Conservation (phyloP, 2,113 vertebrate genomes). For the Hemichromis elongatus region DNA sequence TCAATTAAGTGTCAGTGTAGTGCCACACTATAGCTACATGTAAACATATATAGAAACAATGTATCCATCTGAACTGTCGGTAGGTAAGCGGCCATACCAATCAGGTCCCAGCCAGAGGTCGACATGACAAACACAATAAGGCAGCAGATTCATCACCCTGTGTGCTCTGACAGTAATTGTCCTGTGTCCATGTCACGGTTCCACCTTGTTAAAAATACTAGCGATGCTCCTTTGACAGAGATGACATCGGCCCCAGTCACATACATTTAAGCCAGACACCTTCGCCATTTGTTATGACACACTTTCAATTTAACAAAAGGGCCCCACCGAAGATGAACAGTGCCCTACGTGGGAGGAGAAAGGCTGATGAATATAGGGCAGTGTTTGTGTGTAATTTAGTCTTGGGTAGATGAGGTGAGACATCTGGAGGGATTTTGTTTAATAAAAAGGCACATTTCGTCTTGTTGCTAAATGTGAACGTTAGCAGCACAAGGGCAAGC, state of each 20-base stretch:
- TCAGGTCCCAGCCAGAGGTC: slow-evolving; percentile 49
- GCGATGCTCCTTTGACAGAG: slow-evolving; percentile 44
- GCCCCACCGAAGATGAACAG: slow-evolving; percentile 27
- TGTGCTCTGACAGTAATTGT: slow-evolving; percentile 61
- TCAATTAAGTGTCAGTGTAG: not conserved
- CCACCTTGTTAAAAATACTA: slow-evolving; percentile 47
- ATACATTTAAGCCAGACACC: slow-evolving; percentile 58
- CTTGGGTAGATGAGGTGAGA: not conserved
- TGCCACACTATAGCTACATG: not conserved
- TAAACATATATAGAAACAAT: slow-evolving; percentile 1
- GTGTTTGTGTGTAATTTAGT: slow-evolving; percentile 29
- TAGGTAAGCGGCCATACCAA: slow-evolving; percentile 2
- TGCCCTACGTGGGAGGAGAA: slow-evolving; percentile 1
- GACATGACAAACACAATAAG: slow-evolving; percentile 63
- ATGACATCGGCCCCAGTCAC: slow-evolving; percentile 46
- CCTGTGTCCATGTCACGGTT: slow-evolving; percentile 26
- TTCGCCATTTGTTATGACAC: slow-evolving; percentile 64
- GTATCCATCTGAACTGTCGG: not conserved
- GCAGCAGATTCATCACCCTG: slow-evolving; percentile 63
- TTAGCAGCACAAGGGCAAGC: slow-evolving; percentile 49
- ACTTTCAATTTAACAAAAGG: slow-evolving; percentile 62
- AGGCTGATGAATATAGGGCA: not conserved
- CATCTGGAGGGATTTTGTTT: slow-evolving; percentile 11
- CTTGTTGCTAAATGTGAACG: slow-evolving; percentile 37
- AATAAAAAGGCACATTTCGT: slow-evolving; percentile 42